phyloP scores from a whole-genome alignment of 2,888 invertebrate genomes.

The Drosophila lacicola region DNA sequence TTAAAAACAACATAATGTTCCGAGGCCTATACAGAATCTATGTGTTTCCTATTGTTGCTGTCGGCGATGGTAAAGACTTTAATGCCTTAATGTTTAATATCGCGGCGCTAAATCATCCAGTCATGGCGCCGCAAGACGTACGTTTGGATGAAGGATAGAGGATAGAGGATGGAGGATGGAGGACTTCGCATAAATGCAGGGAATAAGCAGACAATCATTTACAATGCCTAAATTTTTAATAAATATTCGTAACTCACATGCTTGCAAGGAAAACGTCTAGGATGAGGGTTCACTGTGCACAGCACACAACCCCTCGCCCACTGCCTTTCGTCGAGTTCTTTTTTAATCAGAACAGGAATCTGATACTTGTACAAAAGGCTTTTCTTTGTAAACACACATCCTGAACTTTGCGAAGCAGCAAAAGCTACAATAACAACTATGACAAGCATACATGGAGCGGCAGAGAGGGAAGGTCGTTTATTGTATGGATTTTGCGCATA shows the following conservation, averaged over 20 bases:
- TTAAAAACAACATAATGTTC: slow-evolving; percentile 57
- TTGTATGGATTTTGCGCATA: slow-evolving; percentile 74
- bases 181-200: slow-evolving; percentile 52
- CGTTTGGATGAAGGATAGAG: background rate
- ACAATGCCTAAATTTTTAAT: slow-evolving; percentile 77
- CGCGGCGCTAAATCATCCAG: slow-evolving; percentile 52
- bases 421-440: slow-evolving; percentile 52
- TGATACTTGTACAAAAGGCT: slow-evolving; percentile 80
- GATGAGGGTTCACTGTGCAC: slow-evolving; percentile 19
- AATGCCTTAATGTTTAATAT: slow-evolving; percentile 78
- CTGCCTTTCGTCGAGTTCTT: slow-evolving; percentile 34
- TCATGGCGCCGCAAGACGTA: slow-evolving; percentile 75
- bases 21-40: slow-evolving; percentile 9
- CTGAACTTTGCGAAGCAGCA: slow-evolving; percentile 74
- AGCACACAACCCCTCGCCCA: slow-evolving; percentile 12
- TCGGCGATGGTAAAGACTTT: slow-evolving; percentile 35
- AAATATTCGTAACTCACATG: slow-evolving; percentile 57
- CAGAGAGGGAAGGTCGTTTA: slow-evolving; percentile 28
- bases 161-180: background rate
- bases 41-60: slow-evolving; percentile 26
- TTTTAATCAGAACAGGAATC: slow-evolving; percentile 79
- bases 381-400: slow-evolving; percentile 81
- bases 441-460: slow-evolving; percentile 33
- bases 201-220: slow-evolving; percentile 72
- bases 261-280: slow-evolving; percentile 23